Conservation (phyloP, 2,113 vertebrate species). For the Leptobrachium leishanense region DNA sequence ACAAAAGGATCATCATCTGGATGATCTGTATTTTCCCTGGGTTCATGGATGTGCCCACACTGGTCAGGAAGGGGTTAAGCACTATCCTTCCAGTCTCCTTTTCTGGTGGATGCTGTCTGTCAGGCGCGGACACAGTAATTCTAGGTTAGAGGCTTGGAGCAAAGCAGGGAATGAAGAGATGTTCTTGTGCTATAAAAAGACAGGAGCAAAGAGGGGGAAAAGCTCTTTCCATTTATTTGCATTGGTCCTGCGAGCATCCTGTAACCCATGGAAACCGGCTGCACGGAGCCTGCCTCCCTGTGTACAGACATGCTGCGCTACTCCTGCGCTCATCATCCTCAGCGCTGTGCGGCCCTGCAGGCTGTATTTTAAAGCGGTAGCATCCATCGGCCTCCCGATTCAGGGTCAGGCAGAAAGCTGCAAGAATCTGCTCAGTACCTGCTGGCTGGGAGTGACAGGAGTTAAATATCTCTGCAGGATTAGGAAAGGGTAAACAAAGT, state of each 20-base stretch:
- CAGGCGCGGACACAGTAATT: slow-evolving; percentile 30
- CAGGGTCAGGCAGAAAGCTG: too few species aligned
- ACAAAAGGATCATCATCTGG: too few species aligned
- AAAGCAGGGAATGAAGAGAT: slow-evolving; percentile 17
- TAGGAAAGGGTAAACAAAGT: too few species aligned
- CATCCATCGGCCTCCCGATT: background rate
- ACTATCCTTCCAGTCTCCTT: background rate
- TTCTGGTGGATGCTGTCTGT: slow-evolving; percentile 6
- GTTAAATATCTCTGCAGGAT: too few species aligned
- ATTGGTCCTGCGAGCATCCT: background rate
- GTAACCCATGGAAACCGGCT: background rate
- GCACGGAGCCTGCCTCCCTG: background rate
- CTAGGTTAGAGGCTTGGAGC: slow-evolving; percentile 18
- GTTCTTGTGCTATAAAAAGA: slow-evolving; percentile 37
- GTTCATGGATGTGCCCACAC: background rate
- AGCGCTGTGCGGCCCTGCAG: background rate
- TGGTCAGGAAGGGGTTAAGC: slow-evolving; percentile 18
- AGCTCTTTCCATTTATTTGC: slow-evolving; percentile 2
- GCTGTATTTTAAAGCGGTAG: background rate
- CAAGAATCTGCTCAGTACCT: too few species aligned
- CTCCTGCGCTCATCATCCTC: background rate
- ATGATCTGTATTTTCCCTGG: too few species aligned
- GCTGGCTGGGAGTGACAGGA: too few species aligned
- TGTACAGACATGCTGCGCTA: background rate
- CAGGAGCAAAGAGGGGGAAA: slow-evolving; percentile 10